Percentiles rank a stretch among this genome's conserved stretches.
Evolutionary conservation across 2,888 invertebrate genomes (phyloP).

Genomic region (Crepidodera aurea): DNA sequence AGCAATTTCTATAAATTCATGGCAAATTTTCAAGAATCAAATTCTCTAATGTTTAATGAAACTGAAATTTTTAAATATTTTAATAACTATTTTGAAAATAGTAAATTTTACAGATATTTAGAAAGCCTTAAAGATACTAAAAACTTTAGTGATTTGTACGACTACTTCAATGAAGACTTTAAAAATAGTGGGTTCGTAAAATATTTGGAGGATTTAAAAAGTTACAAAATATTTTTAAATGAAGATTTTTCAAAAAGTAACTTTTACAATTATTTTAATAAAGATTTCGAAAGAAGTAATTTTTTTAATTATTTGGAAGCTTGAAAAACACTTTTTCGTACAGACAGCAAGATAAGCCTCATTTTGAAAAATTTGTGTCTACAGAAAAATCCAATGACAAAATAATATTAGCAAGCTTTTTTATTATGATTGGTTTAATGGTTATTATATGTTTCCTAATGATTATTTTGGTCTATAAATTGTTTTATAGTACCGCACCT

Average conservation of each 20-base stretch:
- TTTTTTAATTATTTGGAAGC: slow-evolving; percentile 20
- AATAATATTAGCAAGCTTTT: background rate
- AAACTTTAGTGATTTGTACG: slow-evolving; percentile 14
- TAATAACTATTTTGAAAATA: slow-evolving; percentile 25
- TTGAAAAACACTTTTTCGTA: background rate
- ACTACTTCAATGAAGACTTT: slow-evolving; percentile 14
- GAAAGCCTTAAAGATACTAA: slow-evolving; percentile 14
- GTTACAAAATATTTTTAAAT: background rate
- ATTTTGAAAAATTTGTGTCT: background rate
- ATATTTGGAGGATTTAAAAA: slow-evolving; percentile 18
- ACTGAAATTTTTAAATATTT: slow-evolving; percentile 19
- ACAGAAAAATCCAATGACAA: background rate
- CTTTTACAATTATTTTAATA: slow-evolving; percentile 24
- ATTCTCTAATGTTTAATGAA: slow-evolving; percentile 8
- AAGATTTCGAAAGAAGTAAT: slow-evolving; percentile 11
- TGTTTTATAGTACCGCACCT: background rate
- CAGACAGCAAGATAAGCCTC: background rate
- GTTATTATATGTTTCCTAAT: background rate
- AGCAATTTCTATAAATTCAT: slow-evolving; percentile 32
- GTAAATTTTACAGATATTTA: slow-evolving; percentile 22
- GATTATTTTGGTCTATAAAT: background rate
- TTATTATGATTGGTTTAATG: background rate
- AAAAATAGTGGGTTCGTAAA: slow-evolving; percentile 10
- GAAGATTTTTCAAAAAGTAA: slow-evolving; percentile 9
- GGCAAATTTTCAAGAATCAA: slow-evolving; percentile 14